These are phyloP conservation scores for Automeris io DNA, from an alignment of 2,888 invertebrate genomes.

Conservation along the genomic window DNA sequence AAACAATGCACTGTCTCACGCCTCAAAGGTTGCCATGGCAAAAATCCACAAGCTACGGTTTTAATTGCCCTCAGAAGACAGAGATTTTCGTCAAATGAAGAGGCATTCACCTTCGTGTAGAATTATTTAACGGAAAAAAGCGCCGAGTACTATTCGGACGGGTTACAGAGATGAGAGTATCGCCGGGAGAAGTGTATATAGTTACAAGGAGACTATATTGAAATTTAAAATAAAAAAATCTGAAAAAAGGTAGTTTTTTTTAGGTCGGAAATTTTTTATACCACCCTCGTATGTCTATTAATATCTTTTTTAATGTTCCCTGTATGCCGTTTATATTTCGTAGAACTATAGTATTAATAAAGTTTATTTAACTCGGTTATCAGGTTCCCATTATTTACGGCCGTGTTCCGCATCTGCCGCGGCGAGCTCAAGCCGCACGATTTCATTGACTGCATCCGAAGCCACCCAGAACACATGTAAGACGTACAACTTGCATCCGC, in stretches of 20 bases:
- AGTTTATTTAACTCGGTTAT: slow-evolving; percentile 34
- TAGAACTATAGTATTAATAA: background rate
- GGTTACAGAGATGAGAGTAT: slow-evolving; percentile 5
- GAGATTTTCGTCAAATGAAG: slow-evolving; percentile 5
- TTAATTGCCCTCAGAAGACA: background rate
- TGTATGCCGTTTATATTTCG: background rate
- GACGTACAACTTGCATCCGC: slow-evolving; percentile 50
- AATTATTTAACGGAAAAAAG: slow-evolving; percentile 8
- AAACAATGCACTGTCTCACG: too few relatives aligned
- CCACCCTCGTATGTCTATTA: too few relatives aligned
- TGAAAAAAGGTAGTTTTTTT: too few relatives aligned
- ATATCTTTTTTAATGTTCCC: too few relatives aligned
- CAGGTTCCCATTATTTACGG: slow-evolving; percentile 97
- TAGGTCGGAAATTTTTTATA: too few relatives aligned
- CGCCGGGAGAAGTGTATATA: too few relatives aligned
- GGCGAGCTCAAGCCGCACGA: slow-evolving; percentile 86
- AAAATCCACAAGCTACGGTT: too few relatives aligned
- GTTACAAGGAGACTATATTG: too few relatives aligned
- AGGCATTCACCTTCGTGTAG: slow-evolving; percentile 8
- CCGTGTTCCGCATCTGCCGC: slow-evolving; percentile 95
- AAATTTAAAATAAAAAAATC: too few relatives aligned
- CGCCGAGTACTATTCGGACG: slow-evolving; percentile 7
- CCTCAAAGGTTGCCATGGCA: too few relatives aligned
- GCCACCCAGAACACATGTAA: slow-evolving; percentile 99
- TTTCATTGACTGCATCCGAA: slow-evolving; percentile 94